phyloP scores from a whole-genome alignment of 2,888 invertebrate species.

The Drosophila diplacantha region DNA sequence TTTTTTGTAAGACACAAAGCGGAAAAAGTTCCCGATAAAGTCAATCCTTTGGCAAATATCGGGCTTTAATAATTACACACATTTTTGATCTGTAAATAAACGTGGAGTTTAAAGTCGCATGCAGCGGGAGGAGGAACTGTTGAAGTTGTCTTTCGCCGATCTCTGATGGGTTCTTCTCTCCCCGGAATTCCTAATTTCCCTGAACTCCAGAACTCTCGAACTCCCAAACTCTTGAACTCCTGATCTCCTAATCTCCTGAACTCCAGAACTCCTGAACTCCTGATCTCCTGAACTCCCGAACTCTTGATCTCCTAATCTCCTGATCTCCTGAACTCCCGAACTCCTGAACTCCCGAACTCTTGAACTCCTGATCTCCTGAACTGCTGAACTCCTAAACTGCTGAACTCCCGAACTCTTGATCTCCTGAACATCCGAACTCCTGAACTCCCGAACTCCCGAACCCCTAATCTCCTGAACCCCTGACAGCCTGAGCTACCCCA shows the following conservation, averaged over 20 bases:
- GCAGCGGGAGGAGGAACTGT: slow-evolving; percentile 7
- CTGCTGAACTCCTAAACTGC: background rate
- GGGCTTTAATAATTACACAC: background rate
- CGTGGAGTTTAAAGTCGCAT: background rate
- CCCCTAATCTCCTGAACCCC: background rate
- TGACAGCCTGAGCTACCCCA: background rate
- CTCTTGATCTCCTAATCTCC: background rate
- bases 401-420: background rate
- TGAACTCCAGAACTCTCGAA: background rate
- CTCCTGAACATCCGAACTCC: background rate
- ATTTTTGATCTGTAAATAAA: too few relatives aligned
- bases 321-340: background rate
- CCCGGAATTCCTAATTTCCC: background rate
- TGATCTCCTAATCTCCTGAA: background rate
- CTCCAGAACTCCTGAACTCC: too few relatives aligned
- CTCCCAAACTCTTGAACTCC: background rate
- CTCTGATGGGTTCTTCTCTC: slow-evolving; percentile 1
- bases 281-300: background rate
- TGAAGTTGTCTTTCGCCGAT: background rate
- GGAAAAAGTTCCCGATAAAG: background rate
- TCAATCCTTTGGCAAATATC: background rate
- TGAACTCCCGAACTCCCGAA: background rate
- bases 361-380: background rate
- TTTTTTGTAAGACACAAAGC: too few relatives aligned
- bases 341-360: background rate